phyloP scores from a whole-genome alignment of 2,888 invertebrate genomes.

The Lochmaea capreae region DNA sequence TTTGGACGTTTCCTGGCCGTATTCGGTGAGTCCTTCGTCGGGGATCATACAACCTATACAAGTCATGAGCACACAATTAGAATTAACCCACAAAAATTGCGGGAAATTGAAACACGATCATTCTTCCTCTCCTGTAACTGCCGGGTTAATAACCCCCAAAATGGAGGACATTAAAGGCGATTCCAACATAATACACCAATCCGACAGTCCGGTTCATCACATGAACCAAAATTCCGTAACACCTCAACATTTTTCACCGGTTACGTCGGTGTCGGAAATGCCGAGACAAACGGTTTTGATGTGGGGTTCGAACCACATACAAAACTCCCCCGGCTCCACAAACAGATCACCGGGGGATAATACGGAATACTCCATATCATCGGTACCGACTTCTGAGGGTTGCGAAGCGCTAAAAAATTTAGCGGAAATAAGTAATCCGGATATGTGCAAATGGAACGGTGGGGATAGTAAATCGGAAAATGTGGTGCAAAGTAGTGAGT shows the following conservation, averaged over 20 bases:
- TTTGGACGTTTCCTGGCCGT: constrained; percentile 67
- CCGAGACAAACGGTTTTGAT: constrained; percentile 88
- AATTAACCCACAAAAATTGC: constrained; percentile 57
- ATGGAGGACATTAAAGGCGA: constrained; percentile 72
- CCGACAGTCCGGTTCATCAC: constrained; percentile 53
- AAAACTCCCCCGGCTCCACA: constrained; percentile 53
- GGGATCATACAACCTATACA: constrained; percentile 67
- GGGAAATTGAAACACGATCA: constrained; percentile 65
- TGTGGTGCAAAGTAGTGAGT: constrained; percentile 57
- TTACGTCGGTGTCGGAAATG: constrained; percentile 64
- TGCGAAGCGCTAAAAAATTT: constrained; percentile 61
- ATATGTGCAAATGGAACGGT: constrained; percentile 62
- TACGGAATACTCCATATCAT: constrained; percentile 25
- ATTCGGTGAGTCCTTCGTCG: constrained; percentile 66
- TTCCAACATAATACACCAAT: constrained; percentile 51
- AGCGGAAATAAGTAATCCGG: constrained; percentile 61
- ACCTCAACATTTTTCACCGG: constrained; percentile 63
- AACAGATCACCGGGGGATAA: constrained; percentile 56
- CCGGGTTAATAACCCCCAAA: constrained; percentile 70
- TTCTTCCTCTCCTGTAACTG: constrained; percentile 73
- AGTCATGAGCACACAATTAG: constrained; percentile 60
- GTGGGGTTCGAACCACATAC: constrained; percentile 77
- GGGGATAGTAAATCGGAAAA: constrained; percentile 57
- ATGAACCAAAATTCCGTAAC: constrained; percentile 54
- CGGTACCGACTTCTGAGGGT: constrained; percentile 49